Conservation (phyloP, 2,888 invertebrate species). For the Ligdia adustata region DNA sequence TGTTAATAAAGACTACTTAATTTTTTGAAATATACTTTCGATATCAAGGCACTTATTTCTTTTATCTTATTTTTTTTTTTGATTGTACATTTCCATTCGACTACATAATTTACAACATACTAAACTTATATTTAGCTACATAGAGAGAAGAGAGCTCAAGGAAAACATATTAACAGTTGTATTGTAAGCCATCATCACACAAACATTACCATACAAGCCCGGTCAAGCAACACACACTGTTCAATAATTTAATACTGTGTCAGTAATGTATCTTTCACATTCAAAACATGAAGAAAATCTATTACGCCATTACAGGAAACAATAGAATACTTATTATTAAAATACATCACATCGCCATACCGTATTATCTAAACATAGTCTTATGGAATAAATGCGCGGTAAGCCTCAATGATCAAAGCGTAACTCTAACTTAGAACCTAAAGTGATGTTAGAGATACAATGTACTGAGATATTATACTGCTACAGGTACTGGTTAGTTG, state of each 20-base stretch:
- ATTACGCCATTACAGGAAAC: slow-evolving; percentile 38
- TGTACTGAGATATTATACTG: slow-evolving; percentile 49
- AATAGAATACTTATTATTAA: slow-evolving; percentile 56
- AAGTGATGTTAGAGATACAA: slow-evolving; percentile 42
- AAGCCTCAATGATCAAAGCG: slow-evolving; percentile 75
- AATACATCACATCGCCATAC: slow-evolving; percentile 48
- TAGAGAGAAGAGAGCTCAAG: slow-evolving; percentile 48
- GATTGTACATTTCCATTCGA: slow-evolving; percentile 18
- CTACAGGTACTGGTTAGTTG: slow-evolving; percentile 50
- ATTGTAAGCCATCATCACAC: slow-evolving; percentile 35
- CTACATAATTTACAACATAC: too few species aligned
- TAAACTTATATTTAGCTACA: too few species aligned
- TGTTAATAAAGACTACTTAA: too few species aligned
- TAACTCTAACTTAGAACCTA: slow-evolving; percentile 42
- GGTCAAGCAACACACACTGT: slow-evolving; percentile 17
- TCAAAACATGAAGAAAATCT: slow-evolving; percentile 41
- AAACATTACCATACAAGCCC: slow-evolving; percentile 28
- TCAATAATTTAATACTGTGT: slow-evolving; percentile 54
- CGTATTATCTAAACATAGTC: slow-evolving; percentile 63
- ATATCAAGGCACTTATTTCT: too few species aligned
- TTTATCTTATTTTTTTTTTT: neutral
- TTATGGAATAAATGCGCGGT: slow-evolving; percentile 74
- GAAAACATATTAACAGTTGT: slow-evolving; percentile 26
- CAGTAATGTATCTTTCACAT: slow-evolving; percentile 41
- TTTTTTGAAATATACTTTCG: too few species aligned